Evolutionary conservation across 1,140 invertebrate genomes (phyloP).

Genomic region (Drosophila sp.): DNA sequence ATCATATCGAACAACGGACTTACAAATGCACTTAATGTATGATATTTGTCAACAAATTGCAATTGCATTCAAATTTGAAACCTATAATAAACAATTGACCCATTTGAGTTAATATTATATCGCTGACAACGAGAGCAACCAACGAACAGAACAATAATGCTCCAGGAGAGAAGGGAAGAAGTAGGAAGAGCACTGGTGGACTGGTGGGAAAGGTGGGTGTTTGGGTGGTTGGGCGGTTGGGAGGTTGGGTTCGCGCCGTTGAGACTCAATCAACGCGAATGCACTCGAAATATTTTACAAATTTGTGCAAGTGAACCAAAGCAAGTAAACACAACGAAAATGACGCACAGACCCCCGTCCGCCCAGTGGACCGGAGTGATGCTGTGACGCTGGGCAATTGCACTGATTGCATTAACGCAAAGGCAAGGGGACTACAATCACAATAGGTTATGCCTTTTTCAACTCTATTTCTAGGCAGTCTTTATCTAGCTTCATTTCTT

Average conservation of each 20-base stretch:
- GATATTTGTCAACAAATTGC: constrained; percentile 43
- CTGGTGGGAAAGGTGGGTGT: neutral
- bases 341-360: too few species aligned
- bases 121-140: neutral
- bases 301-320: neutral
- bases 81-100: constrained; percentile 58
- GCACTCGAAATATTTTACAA: constrained; percentile 4
- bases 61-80: constrained; percentile 39
- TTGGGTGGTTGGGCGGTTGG: neutral
- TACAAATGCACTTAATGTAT: neutral
- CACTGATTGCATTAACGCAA: constrained; percentile 9
- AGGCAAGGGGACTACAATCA: too few species aligned
- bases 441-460: too few species aligned
- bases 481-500: too few species aligned
- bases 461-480: too few species aligned
- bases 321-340: too few species aligned
- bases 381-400: neutral
- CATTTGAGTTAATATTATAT: constrained; percentile 37
- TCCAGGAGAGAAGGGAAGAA: neutral
- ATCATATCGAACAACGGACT: too few species aligned
- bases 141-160: neutral
- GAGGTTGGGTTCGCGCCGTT: neutral
- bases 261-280: neutral
- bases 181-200: neutral
- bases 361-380: neutral